Evolutionary conservation across 2,888 invertebrate species (phyloP).

Genomic region (Ichneumoninae sp.): DNA sequence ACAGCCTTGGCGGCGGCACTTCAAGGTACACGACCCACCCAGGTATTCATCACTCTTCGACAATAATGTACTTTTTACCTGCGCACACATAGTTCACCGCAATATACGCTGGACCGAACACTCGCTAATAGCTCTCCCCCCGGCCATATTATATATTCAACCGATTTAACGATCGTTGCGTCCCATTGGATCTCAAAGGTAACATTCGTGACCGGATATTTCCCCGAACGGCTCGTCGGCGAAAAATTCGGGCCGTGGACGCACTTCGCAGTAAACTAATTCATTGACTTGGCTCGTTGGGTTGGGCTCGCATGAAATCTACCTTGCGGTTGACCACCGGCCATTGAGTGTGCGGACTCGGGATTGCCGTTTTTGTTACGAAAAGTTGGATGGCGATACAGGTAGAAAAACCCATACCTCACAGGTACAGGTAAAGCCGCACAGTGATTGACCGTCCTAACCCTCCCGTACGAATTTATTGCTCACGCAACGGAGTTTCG

Average conservation of each 20-base stretch:
- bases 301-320: slow-evolving; percentile 33
- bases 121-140: slow-evolving; percentile 33
- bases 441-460: not conserved
- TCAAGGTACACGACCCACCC: slow-evolving; percentile 16
- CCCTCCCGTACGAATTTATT: not conserved
- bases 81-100: slow-evolving; percentile 21
- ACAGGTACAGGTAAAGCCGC: not conserved
- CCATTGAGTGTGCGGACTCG: slow-evolving; percentile 31
- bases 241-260: not conserved
- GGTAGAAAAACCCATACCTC: slow-evolving; percentile 9
- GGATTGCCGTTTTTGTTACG: slow-evolving; percentile 22
- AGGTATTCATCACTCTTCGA: slow-evolving; percentile 3
- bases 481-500: not conserved
- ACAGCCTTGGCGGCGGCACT: slow-evolving; percentile 16
- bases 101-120: not conserved
- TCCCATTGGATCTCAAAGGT: not conserved
- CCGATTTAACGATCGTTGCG: slow-evolving; percentile 31
- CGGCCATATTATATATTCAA: slow-evolving; percentile 6
- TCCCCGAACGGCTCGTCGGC: slow-evolving; percentile 30
- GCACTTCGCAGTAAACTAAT: slow-evolving; percentile 38
- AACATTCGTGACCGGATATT: slow-evolving; percentile 33
- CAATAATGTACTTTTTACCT: slow-evolving; percentile 23
- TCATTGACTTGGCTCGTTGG: slow-evolving; percentile 34
- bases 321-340: slow-evolving; percentile 60
- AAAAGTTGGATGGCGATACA: not conserved